These are phyloP conservation scores for Malurus elegans DNA, from an alignment of 2,113 vertebrate genomes.

Conservation along the genomic window DNA sequence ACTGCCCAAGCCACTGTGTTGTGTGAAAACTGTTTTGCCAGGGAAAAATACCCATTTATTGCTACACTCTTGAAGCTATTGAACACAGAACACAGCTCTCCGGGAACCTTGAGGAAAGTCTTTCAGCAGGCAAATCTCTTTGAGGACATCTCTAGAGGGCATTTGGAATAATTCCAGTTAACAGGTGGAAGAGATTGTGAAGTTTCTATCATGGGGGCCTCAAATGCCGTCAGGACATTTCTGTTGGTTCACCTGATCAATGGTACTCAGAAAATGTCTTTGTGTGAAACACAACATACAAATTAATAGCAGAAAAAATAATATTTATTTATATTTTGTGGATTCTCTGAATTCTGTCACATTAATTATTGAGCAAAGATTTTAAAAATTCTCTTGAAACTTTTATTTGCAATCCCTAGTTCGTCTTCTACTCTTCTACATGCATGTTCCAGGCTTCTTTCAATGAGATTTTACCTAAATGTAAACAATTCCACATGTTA, in stretches of 20 bases:
- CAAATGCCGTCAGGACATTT: neutral
- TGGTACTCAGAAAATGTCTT: neutral
- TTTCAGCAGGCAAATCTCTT: neutral
- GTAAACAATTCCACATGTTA: neutral
- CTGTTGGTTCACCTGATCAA: neutral
- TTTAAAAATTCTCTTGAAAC: neutral
- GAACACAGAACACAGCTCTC: neutral
- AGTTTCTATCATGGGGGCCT: neutral
- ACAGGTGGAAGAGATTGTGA: neutral
- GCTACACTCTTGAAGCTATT: neutral
- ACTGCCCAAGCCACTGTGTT: neutral
- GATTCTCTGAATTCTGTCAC: neutral
- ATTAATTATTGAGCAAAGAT: neutral
- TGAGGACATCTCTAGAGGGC: neutral
- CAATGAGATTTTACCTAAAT: neutral
- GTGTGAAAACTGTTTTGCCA: neutral
- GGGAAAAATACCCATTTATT: neutral
- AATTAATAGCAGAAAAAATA: neutral
- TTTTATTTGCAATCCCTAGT: neutral
- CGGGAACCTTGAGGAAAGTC: neutral
- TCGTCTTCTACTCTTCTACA: neutral
- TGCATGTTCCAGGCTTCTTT: neutral
- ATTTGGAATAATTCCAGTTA: neutral
- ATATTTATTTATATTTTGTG: neutral
- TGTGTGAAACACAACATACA: neutral